Evolutionary conservation across 2,797 vertebrate genomes (phyloP).

Genomic region (Bradypodion pumilum): DNA sequence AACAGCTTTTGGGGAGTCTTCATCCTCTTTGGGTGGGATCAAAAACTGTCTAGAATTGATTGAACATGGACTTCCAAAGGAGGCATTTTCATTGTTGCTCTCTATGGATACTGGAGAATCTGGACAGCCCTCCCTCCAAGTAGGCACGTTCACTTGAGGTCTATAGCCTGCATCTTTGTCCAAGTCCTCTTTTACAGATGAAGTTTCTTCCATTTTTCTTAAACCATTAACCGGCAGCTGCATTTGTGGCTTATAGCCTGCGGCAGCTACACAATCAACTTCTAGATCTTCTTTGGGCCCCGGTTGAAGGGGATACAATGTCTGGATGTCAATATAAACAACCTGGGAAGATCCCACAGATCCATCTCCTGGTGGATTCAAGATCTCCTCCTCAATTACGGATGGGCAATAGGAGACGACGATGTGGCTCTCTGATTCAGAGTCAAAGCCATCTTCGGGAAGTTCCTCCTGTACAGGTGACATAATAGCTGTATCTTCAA

Average conservation of each 20-base stretch:
- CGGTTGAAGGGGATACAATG: conserved; percentile 81
- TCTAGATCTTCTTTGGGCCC: conserved; percentile 72
- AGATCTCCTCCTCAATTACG: conserved; percentile 75
- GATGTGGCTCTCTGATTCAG: conserved; percentile 71
- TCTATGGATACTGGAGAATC: conserved; percentile 77
- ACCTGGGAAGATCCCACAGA: conserved; percentile 85
- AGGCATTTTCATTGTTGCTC: conserved; percentile 79
- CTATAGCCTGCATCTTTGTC: conserved; percentile 81
- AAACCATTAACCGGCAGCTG: conserved; percentile 71
- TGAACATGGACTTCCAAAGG: conserved; percentile 92
- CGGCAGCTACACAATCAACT: conserved; percentile 47
- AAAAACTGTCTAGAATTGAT: conserved; percentile 93
- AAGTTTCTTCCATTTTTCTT: conserved; percentile 43
- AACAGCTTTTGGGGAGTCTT: conserved; percentile 74
- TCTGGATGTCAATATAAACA: conserved; percentile 93
- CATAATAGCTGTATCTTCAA: conserved; percentile 78
- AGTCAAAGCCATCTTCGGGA: conserved; percentile 79
- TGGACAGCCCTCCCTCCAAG: conserved; percentile 84
- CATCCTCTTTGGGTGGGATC: conserved; percentile 83
- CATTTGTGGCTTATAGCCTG: conserved; percentile 77
- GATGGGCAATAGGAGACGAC: conserved; percentile 80
- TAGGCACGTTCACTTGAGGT: conserved; percentile 82
- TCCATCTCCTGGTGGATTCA: conserved; percentile 74
- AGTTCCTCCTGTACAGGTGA: conserved; percentile 68
- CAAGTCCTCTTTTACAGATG: conserved; percentile 59